phyloP scores from a whole-genome alignment of 2,113 vertebrate genomes.

The Typhlomys cinereus region DNA sequence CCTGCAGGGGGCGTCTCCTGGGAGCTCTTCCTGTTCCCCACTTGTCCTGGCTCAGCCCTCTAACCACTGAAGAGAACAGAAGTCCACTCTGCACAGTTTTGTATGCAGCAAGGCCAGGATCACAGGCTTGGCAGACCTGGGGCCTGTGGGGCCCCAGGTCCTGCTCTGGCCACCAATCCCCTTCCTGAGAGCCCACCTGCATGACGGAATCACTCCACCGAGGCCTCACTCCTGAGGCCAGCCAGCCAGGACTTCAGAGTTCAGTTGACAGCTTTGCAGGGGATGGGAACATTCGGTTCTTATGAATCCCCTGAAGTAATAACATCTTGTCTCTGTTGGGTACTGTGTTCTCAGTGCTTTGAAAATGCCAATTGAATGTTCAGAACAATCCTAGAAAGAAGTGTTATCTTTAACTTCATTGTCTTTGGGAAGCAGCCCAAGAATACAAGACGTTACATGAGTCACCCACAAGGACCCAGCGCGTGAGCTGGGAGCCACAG shows the following conservation, averaged over 20 bases:
- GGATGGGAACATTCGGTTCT: not conserved
- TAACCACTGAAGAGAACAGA: not conserved
- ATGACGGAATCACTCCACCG: not conserved
- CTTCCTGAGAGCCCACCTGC: not conserved
- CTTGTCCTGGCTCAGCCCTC: not conserved
- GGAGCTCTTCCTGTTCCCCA: not conserved
- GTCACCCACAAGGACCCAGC: not conserved
- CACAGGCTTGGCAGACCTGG: not conserved
- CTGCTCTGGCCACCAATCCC: not conserved
- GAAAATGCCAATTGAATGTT: conserved; percentile 36
- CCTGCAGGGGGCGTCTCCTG: not conserved
- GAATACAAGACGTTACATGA: not conserved
- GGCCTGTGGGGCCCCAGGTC: not conserved
- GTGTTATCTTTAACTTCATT: not conserved
- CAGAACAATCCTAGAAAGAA: not conserved
- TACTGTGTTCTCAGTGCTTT: not conserved
- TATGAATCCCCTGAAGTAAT: not conserved
- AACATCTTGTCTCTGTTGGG: not conserved
- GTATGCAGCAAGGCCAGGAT: not conserved
- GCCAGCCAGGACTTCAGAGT: not conserved
- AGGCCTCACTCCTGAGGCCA: not conserved
- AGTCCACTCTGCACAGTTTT: not conserved
- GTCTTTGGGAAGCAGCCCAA: not conserved
- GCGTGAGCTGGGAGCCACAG: not conserved
- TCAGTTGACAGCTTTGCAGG: not conserved